Percentiles rank a stretch among this genome's conserved stretches.
Conservation (phyloP, 2,797 vertebrate species). For the Gymnocypris eckloni region DNA sequence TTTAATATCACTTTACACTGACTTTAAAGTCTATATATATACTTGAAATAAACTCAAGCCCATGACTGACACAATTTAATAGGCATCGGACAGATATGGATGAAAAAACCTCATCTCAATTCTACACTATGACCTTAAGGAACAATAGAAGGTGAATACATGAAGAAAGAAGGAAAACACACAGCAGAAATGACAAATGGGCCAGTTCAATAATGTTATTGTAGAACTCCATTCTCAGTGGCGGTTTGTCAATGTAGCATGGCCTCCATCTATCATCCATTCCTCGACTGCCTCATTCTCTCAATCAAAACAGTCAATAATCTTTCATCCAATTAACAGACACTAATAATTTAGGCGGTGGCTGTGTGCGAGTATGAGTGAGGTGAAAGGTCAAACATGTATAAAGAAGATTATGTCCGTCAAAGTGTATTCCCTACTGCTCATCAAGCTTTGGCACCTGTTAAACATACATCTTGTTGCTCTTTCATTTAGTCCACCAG, state of each 20-base stretch:
- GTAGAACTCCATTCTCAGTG: conserved; percentile 60
- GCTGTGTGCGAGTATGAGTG: conserved; percentile 20
- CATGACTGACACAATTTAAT: conserved; percentile 6
- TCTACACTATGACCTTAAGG: neutral
- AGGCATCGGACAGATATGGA: neutral
- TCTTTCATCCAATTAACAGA: conserved; percentile 75
- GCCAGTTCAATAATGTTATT: conserved; percentile 55
- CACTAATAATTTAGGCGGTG: conserved; percentile 70
- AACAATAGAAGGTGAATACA: conserved; percentile 9
- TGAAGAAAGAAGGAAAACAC: conserved; percentile 27
- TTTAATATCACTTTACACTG: no score
- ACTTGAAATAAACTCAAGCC: conserved; percentile 10
- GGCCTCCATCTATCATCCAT: conserved; percentile 63
- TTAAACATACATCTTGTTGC: neutral
- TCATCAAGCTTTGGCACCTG: conserved; percentile 12
- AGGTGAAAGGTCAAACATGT: conserved; percentile 45
- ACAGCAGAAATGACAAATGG: conserved; percentile 69
- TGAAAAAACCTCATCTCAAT: neutral
- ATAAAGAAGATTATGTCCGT: conserved; percentile 47
- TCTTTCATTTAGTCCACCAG: no score
- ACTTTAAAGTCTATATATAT: neutral
- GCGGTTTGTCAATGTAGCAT: conserved; percentile 67
- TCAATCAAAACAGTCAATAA: conserved; percentile 71
- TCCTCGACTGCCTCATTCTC: conserved; percentile 58
- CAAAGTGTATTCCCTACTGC: conserved; percentile 12